phyloP scores from a whole-genome alignment of 1,140 invertebrate genomes.

The Drosophila orosa region DNA sequence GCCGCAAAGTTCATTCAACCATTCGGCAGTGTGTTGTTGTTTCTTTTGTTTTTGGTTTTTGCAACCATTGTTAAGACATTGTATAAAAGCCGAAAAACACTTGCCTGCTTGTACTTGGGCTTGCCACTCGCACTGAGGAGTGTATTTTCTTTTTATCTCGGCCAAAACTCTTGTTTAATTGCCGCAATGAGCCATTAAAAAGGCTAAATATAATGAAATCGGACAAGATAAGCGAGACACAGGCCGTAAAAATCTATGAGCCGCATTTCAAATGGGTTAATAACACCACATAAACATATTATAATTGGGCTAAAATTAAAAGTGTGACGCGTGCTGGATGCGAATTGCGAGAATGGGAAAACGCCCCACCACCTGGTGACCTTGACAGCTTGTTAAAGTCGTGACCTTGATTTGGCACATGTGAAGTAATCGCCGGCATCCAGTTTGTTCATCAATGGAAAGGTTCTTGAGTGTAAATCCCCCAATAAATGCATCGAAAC shows the following conservation, averaged over 20 bases:
- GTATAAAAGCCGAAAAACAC: conserved; percentile 28
- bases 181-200: conserved; percentile 36
- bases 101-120: conserved; percentile 11
- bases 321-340: conserved; percentile 19
- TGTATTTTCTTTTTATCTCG: conserved; percentile 43
- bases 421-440: conserved; percentile 21
- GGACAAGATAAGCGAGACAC: conserved; percentile 17
- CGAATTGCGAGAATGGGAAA: conserved; percentile 23
- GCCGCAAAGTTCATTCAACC: conserved; percentile 45
- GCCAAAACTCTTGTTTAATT: conserved; percentile 33
- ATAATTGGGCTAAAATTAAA: conserved; percentile 1
- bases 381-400: conserved; percentile 17
- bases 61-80: conserved; percentile 38
- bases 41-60: conserved; percentile 24
- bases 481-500: conserved; percentile 1
- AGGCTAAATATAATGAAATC: conserved; percentile 34
- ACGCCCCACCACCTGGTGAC: conserved; percentile 18
- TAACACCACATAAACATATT: not conserved
- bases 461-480: conserved; percentile 23
- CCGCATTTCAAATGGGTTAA: conserved; percentile 5
- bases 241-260: conserved; percentile 8
- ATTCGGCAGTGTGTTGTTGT: not conserved
- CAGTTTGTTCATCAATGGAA: conserved; percentile 28
- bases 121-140: conserved; percentile 13
- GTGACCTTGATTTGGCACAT: conserved; percentile 17